These are phyloP conservation scores for Empidonax alnorum DNA, from an alignment of 2,113 vertebrate genomes.

Conservation along the genomic window DNA sequence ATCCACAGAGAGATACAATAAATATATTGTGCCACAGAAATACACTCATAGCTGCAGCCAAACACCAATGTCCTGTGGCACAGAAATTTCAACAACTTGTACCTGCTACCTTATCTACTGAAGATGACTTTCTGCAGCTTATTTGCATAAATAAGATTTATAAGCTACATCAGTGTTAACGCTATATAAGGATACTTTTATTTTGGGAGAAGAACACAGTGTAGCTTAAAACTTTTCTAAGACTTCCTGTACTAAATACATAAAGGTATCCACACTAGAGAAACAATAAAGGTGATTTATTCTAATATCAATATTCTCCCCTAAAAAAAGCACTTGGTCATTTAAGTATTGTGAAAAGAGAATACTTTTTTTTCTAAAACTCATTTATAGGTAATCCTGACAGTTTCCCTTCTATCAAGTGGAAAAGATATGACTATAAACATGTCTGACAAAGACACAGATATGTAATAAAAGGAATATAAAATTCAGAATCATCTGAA, in stretches of 20 bases:
- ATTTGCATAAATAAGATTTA: neutral
- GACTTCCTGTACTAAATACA: neutral
- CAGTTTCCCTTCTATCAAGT: neutral
- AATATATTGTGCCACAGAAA: no score
- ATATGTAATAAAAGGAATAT: neutral
- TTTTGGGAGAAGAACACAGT: neutral
- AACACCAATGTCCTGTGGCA: fast-evolving
- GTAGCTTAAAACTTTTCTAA: neutral
- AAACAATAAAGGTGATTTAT: neutral
- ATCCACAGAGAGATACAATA: no score
- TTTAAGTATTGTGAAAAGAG: neutral
- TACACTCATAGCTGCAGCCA: neutral
- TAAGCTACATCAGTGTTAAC: neutral
- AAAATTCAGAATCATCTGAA: neutral
- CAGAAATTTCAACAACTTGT: neutral
- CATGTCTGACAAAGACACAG: neutral
- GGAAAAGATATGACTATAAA: neutral
- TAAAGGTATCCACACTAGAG: neutral
- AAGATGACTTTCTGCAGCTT: neutral
- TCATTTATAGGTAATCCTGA: neutral
- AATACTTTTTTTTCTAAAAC: neutral
- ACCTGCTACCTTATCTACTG: neutral
- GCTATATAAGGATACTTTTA: neutral
- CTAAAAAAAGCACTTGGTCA: neutral
- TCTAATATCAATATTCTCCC: neutral